A percentile compares a stretch with the other conserved stretches of the same genome.
Conservation (phyloP, 2,113 vertebrate species). For the Atrichornis clamosus region DNA sequence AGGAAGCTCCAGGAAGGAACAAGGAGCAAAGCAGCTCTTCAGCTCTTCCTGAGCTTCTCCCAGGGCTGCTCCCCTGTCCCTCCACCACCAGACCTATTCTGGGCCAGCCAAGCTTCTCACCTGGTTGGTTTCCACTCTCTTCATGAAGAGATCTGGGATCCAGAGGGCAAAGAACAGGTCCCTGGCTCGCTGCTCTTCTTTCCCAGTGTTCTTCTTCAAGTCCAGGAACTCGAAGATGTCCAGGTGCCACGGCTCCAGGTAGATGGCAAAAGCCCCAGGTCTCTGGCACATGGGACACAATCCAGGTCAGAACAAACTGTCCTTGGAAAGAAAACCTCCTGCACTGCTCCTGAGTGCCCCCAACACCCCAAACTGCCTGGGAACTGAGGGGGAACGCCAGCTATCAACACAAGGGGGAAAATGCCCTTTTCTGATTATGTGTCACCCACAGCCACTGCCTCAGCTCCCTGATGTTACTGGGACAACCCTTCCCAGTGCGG, state of each 20-base stretch:
- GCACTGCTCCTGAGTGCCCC: background rate
- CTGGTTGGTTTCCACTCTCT: constrained; percentile 91
- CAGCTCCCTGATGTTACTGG: background rate
- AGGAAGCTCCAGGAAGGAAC: background rate
- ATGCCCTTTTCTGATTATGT: accelerated
- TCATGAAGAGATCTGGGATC: constrained; percentile 99
- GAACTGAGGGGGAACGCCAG: background rate
- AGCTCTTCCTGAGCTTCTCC: background rate
- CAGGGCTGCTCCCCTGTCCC: background rate
- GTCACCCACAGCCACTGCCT: background rate
- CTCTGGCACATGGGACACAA: constrained; percentile 73
- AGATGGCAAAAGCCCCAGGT: constrained; percentile 95
- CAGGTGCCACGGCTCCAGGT: constrained; percentile 93
- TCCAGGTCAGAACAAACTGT: background rate
- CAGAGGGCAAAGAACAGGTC: constrained; percentile 96
- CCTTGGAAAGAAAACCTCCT: background rate
- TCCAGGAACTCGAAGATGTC: constrained; percentile 97
- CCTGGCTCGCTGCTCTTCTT: constrained; percentile 93
- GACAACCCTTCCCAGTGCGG: accelerated
- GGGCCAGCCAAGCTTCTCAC: constrained; percentile 56
- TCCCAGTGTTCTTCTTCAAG: constrained; percentile 96
- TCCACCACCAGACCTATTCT: background rate
- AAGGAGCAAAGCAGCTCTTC: background rate
- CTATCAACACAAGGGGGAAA: background rate
- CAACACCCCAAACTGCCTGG: background rate